Conservation (phyloP, 2,113 vertebrate genomes). For the Pollimyrus isidori region DNA sequence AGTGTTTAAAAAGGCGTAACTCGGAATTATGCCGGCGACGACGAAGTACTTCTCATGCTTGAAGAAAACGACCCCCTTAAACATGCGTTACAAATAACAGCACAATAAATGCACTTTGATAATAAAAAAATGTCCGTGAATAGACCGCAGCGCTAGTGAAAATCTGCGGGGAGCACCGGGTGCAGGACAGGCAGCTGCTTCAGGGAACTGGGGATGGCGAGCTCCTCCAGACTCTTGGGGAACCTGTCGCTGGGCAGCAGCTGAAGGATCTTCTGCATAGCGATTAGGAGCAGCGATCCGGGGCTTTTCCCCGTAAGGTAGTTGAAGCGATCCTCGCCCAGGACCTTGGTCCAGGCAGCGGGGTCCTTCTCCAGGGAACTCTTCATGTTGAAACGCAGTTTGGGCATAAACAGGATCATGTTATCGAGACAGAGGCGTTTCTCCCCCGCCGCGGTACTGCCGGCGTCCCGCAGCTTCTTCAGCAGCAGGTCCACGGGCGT, state of each 20-base stretch:
- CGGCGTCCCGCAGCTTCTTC: conserved; percentile 66
- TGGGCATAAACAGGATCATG: conserved; percentile 74
- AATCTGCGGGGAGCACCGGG: conserved; percentile 18
- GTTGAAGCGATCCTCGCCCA: conserved; percentile 68
- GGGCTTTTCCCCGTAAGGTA: conserved; percentile 67
- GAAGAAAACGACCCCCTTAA: neutral
- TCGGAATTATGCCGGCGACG: neutral
- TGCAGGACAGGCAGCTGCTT: conserved; percentile 51
- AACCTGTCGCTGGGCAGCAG: conserved; percentile 69
- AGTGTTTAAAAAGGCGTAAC: neutral
- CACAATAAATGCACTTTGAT: neutral
- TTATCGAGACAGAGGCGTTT: conserved; percentile 70
- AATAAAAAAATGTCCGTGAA: neutral
- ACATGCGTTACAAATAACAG: neutral
- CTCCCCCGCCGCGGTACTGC: conserved; percentile 46
- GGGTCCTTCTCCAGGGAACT: conserved; percentile 59
- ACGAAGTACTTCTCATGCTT: neutral
- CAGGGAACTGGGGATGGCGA: conserved; percentile 73
- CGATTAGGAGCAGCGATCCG: conserved; percentile 64
- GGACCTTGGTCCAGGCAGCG: conserved; percentile 58
- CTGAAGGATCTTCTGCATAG: conserved; percentile 72
- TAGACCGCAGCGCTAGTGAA: neutral
- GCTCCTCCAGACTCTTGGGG: conserved; percentile 65
- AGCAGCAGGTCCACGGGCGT: conserved; percentile 73
- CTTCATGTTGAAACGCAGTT: conserved; percentile 63